Evolutionary conservation across 2,797 vertebrate species (phyloP).

Genomic region (Rhinogobio ventralis): DNA sequence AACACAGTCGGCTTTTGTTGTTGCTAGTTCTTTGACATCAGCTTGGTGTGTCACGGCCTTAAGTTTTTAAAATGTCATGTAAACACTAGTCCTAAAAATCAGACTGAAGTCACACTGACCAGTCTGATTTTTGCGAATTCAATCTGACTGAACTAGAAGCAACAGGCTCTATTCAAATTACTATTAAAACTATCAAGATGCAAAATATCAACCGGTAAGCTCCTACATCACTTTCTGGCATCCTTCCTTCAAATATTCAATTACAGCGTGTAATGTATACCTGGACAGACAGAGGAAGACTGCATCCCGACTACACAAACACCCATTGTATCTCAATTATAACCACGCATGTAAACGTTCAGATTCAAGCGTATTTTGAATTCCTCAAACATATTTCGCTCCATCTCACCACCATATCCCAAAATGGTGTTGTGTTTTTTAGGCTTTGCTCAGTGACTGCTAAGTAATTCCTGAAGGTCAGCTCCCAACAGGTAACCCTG

Average conservation of each 20-base stretch:
- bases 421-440: background rate
- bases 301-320: background rate
- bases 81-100: background rate
- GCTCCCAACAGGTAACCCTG: conserved; percentile 61
- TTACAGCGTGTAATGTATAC: background rate
- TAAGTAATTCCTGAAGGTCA: conserved; percentile 66
- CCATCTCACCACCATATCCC: too few relatives aligned
- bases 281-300: background rate
- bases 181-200: background rate
- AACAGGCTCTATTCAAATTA: background rate
- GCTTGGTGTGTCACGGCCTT: too few relatives aligned
- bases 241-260: background rate
- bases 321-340: background rate
- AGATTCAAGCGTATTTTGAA: conserved; percentile 1
- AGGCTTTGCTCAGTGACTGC: conserved; percentile 34
- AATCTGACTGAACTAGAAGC: background rate
- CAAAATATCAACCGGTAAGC: background rate
- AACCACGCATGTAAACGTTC: background rate
- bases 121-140: background rate
- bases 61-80: too few relatives aligned
- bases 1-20: too few relatives aligned
- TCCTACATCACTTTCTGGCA: background rate
- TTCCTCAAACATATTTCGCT: background rate
- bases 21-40: too few relatives aligned
- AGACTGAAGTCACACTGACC: background rate